phyloP scores from a whole-genome alignment of 1,140 invertebrate species.

The Drosophila orena region DNA sequence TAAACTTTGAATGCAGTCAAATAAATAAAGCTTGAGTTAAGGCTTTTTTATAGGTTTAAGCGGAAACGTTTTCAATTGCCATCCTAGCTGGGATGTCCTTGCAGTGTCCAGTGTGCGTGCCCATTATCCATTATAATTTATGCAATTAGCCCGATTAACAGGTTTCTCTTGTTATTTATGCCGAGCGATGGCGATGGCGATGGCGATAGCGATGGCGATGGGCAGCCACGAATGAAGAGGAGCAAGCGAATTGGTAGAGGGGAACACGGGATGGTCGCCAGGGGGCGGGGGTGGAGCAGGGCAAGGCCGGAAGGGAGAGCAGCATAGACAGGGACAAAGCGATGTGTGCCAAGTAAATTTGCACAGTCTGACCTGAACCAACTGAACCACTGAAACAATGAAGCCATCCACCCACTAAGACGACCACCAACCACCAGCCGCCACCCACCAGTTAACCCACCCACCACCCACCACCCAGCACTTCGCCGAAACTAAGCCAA shows the following conservation, averaged over 20 bases:
- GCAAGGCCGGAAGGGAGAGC: background rate
- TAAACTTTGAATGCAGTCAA: too few relatives aligned
- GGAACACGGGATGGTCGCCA: background rate
- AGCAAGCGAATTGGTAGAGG: background rate
- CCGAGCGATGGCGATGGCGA: constrained; percentile 10
- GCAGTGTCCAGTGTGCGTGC: constrained; percentile 27
- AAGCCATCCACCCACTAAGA: constrained; percentile 11
- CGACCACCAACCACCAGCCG: constrained; percentile 2
- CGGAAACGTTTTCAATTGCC: constrained; percentile 1
- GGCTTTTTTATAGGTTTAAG: background rate
- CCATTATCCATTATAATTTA: constrained; percentile 75
- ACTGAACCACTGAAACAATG: constrained; percentile 47
- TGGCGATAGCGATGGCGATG: constrained; percentile 3
- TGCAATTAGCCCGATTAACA: constrained; percentile 81
- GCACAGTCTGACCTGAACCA: constrained; percentile 46
- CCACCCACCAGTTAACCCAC: background rate
- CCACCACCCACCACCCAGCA: too few relatives aligned
- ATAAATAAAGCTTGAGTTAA: background rate
- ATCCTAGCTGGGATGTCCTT: constrained; percentile 32
- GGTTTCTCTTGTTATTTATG: constrained; percentile 64
- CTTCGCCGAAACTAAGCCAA: constrained; percentile 21
- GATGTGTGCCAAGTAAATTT: constrained; percentile 56
- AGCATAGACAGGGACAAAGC: constrained; percentile 38
- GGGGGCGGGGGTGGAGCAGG: background rate
- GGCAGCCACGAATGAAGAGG: background rate